Percentiles rank a stretch among this genome's conserved stretches.
phyloP scores from a whole-genome alignment of 2,888 invertebrate species.

The Drosophila silvestris region DNA sequence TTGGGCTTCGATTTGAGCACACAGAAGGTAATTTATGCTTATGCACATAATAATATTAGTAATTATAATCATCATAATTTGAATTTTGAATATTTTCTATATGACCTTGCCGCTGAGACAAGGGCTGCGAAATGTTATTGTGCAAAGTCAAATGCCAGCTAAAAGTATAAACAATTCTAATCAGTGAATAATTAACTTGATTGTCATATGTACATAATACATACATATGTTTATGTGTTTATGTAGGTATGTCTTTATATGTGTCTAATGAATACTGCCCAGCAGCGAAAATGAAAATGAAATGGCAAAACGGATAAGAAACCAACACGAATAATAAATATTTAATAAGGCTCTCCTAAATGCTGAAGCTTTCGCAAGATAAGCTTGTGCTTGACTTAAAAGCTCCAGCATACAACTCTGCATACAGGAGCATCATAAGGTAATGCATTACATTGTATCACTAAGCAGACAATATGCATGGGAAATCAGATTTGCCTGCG shows the following conservation, averaged over 20 bases:
- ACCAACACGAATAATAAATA: not conserved
- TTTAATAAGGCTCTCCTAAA: not conserved
- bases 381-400: not conserved
- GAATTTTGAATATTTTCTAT: not conserved
- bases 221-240: not conserved
- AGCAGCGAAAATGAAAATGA: not conserved
- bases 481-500: not conserved
- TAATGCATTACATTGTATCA: no score
- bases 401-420: not conserved
- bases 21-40: slow-evolving; percentile 88
- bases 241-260: not conserved
- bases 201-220: slow-evolving; percentile 12
- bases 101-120: not conserved
- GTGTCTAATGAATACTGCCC: not conserved
- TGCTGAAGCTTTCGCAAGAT: not conserved
- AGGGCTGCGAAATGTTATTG: slow-evolving; percentile 27
- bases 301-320: not conserved
- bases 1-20: slow-evolving; percentile 95
- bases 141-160: slow-evolving; percentile 43
- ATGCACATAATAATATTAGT: not conserved
- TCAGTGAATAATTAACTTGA: slow-evolving; percentile 26
- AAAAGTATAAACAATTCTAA: slow-evolving; percentile 9
- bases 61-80: not conserved
- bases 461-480: not conserved
- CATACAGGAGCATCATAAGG: not conserved